A percentile compares a stretch with the other conserved stretches of the same genome.
phyloP scores from a whole-genome alignment of 2,797 vertebrate species.

The Stomatorhinus walkeri region DNA sequence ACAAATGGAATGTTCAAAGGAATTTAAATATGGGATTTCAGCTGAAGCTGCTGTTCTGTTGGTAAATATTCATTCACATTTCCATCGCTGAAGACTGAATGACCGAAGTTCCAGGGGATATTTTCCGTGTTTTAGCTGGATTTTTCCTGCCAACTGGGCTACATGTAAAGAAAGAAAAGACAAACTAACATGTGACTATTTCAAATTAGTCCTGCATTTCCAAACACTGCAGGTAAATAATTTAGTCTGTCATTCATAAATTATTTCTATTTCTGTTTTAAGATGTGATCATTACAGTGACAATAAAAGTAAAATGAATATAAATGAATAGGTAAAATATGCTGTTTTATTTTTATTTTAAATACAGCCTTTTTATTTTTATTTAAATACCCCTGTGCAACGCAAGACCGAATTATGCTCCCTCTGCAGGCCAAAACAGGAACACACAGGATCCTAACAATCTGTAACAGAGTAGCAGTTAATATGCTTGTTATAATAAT shows the following conservation, averaged over 20 bases:
- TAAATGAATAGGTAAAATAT: not conserved
- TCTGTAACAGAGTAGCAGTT: not conserved
- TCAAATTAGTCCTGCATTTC: not conserved
- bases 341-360: not conserved
- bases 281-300: not conserved
- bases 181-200: not conserved
- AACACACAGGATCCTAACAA: not conserved
- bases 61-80: not conserved
- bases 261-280: not conserved
- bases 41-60: not conserved
- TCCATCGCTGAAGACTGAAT: not conserved
- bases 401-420: not conserved
- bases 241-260: not conserved
- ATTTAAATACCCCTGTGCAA: not conserved
- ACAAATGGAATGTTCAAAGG: not conserved
- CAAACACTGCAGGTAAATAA: not conserved
- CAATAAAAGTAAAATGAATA: not conserved
- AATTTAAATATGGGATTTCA: not conserved
- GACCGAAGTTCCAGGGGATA: not conserved
- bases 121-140: not conserved
- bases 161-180: not conserved
- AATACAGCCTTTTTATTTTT: not conserved
- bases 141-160: not conserved
- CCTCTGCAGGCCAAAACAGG: not conserved
- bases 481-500: not conserved